These are phyloP conservation scores for Ceuthmochares aereus DNA, from an alignment of 2,113 vertebrate genomes.

Conservation along the genomic window DNA sequence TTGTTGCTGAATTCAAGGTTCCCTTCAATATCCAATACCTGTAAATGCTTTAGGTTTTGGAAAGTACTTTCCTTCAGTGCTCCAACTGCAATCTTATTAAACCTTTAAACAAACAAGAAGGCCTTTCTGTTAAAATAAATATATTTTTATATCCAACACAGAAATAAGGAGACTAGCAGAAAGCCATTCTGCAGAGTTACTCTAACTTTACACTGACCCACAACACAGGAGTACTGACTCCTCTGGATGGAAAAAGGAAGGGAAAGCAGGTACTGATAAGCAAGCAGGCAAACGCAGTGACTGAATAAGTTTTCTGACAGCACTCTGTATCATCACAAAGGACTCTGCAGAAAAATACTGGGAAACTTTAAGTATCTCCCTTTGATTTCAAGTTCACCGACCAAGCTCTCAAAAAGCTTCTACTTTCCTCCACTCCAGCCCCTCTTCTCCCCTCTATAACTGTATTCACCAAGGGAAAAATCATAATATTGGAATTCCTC, in stretches of 20 bases:
- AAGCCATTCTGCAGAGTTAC: neutral
- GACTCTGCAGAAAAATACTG: neutral
- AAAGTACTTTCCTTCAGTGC: constrained; percentile 88
- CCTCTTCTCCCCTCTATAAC: neutral
- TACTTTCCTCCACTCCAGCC: neutral
- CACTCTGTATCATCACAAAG: neutral
- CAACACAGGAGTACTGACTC: neutral
- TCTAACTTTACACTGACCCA: neutral
- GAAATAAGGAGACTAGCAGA: neutral
- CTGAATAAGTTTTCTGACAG: neutral
- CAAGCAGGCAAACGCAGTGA: neutral
- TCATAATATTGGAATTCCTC: neutral
- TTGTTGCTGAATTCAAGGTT: constrained; percentile 76
- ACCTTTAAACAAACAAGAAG: constrained; percentile 74
- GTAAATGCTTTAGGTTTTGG: constrained; percentile 86
- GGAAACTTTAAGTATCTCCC: neutral
- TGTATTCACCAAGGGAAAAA: neutral
- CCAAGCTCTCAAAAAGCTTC: neutral
- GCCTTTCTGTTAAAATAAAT: constrained; percentile 2
- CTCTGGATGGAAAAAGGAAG: neutral
- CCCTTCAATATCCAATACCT: constrained; percentile 90
- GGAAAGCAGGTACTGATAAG: neutral
- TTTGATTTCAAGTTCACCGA: neutral
- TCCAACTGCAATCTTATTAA: constrained; percentile 88
- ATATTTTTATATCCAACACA: neutral